Conservation (phyloP, 2,888 invertebrate genomes). For the Aquatica leii region DNA sequence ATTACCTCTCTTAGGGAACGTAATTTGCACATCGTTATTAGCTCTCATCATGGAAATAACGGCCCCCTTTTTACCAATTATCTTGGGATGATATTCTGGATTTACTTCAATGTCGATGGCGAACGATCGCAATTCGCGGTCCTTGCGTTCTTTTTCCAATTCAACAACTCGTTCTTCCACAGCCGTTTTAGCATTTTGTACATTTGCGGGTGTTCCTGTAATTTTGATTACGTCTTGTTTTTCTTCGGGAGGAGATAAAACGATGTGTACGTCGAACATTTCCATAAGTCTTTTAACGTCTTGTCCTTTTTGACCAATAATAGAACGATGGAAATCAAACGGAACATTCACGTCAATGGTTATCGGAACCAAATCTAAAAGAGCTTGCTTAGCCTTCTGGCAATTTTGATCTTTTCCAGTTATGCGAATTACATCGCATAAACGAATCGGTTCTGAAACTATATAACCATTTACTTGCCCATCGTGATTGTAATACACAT, state of each 20-base stretch:
- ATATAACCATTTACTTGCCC: slow-evolving; percentile 63
- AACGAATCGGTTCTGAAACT: slow-evolving; percentile 64
- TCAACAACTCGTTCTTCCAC: slow-evolving; percentile 82
- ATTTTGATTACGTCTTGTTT: slow-evolving; percentile 86
- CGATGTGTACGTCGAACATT: slow-evolving; percentile 89
- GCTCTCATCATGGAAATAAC: slow-evolving; percentile 91
- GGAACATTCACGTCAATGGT: slow-evolving; percentile 86
- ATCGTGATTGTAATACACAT: slow-evolving; percentile 53
- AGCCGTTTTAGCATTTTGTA: slow-evolving; percentile 85
- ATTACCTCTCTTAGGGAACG: slow-evolving; percentile 82
- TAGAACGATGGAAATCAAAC: slow-evolving; percentile 90
- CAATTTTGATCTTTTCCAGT: slow-evolving; percentile 91
- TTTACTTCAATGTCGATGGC: slow-evolving; percentile 89
- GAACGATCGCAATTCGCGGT: slow-evolving; percentile 84
- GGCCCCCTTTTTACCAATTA: slow-evolving; percentile 93
- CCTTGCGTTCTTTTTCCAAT: slow-evolving; percentile 86
- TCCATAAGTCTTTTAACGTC: slow-evolving; percentile 90
- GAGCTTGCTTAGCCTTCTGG: slow-evolving; percentile 86
- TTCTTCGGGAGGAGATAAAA: slow-evolving; percentile 84
- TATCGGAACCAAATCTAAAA: slow-evolving; percentile 84
- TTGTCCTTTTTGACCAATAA: slow-evolving; percentile 92
- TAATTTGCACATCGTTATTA: slow-evolving; percentile 91
- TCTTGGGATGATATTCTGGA: slow-evolving; percentile 93
- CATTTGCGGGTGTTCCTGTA: slow-evolving; percentile 81
- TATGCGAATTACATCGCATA: slow-evolving; percentile 85